Percentiles rank a stretch among this genome's conserved stretches.
phyloP scores from a whole-genome alignment of 1,140 invertebrate species.

The Centruroides vittatus region DNA sequence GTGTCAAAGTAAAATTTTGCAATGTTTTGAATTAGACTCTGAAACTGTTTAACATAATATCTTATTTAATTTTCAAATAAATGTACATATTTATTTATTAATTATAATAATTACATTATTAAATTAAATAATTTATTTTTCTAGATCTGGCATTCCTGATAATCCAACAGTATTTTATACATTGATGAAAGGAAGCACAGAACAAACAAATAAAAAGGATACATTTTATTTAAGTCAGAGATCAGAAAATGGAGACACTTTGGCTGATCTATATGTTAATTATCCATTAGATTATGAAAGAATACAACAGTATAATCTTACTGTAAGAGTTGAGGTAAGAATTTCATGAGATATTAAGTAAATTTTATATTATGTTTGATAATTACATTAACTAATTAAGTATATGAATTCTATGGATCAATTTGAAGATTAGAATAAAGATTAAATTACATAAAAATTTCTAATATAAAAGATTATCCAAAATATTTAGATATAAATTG shows the following conservation, averaged over 20 bases:
- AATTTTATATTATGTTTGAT: neutral
- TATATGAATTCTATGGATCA: too few species aligned
- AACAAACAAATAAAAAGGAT: conserved; percentile 88
- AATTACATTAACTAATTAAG: neutral
- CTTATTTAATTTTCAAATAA: too few species aligned
- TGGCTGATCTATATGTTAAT: conserved; percentile 81
- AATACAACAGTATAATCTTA: conserved; percentile 90
- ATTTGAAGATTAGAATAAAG: too few species aligned
- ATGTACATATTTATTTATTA: too few species aligned
- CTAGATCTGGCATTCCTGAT: conserved; percentile 71
- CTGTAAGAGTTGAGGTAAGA: conserved; percentile 69
- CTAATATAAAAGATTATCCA: too few species aligned
- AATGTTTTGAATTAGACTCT: too few species aligned
- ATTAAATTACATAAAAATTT: too few species aligned
- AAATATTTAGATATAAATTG: too few species aligned
- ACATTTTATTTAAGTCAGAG: conserved; percentile 90
- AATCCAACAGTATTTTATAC: conserved; percentile 90
- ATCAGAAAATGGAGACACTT: conserved; percentile 65
- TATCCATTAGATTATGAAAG: conserved; percentile 88
- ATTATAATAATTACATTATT: neutral
- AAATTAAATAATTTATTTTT: neutral
- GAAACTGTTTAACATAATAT: too few species aligned
- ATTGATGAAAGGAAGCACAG: conserved; percentile 83
- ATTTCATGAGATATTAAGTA: conserved; percentile 15
- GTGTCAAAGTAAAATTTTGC: too few species aligned